A percentile compares a stretch with the other conserved stretches of the same genome.
Conservation (phyloP, 2,113 vertebrate species). For the Oncorhynchus clarkii region DNA sequence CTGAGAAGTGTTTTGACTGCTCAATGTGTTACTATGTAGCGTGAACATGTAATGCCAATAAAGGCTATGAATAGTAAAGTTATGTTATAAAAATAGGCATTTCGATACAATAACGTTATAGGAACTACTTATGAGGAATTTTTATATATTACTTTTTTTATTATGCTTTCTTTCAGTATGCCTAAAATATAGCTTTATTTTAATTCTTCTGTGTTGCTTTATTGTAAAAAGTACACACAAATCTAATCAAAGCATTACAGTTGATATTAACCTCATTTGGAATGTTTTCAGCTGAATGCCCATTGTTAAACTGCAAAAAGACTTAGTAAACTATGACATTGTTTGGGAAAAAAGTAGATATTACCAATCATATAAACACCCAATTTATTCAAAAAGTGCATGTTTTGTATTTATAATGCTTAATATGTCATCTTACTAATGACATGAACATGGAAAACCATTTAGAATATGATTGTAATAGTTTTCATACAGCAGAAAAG, state of each 20-base stretch:
- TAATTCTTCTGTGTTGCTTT: no score
- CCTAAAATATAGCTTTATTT: no score
- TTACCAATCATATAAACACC: background rate
- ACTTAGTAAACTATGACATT: background rate
- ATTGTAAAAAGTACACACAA: no score
- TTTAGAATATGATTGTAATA: background rate
- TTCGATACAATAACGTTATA: no score
- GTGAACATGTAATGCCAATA: no score
- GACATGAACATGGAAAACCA: background rate
- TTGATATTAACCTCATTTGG: background rate
- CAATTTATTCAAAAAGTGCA: background rate
- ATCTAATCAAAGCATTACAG: background rate
- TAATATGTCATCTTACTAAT: background rate
- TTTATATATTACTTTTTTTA: no score
- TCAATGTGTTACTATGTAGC: background rate
- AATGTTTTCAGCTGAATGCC: background rate
- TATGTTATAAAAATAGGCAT: no score
- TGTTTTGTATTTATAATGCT: background rate
- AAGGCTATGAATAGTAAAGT: no score
- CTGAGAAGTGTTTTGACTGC: background rate
- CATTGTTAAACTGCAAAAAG: background rate
- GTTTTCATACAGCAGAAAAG: background rate
- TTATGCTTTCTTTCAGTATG: no score
- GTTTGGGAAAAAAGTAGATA: background rate
- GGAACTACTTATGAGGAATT: no score